These are phyloP conservation scores for Proisotoma minuta DNA, from an alignment of 2,888 invertebrate genomes.

Conservation along the genomic window DNA sequence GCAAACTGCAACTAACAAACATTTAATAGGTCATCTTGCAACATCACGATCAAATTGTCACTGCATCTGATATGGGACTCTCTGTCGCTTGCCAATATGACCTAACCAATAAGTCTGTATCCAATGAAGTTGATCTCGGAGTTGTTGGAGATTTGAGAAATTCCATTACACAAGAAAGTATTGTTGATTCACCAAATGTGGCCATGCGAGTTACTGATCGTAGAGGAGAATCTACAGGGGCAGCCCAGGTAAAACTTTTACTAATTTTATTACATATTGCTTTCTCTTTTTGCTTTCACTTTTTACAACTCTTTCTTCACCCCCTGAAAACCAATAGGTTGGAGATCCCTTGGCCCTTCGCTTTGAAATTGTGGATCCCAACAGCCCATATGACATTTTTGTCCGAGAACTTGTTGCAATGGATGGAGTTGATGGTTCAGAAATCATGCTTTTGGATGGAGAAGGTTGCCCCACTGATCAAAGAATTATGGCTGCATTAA, in stretches of 20 bases:
- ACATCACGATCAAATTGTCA: conserved; percentile 92
- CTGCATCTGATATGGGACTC: conserved; percentile 85
- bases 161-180: conserved; percentile 78
- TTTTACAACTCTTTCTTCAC: not conserved
- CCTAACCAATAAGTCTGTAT: conserved; percentile 86
- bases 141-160: conserved; percentile 83
- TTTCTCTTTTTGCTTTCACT: not conserved
- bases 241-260: conserved; percentile 44
- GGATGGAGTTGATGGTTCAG: conserved; percentile 88
- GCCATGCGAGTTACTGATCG: conserved; percentile 63
- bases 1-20: not conserved
- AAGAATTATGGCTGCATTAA: conserved; percentile 87
- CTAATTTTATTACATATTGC: too few species aligned
- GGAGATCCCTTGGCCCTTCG: conserved; percentile 69
- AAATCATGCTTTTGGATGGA: conserved; percentile 85
- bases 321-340: conserved; percentile 10
- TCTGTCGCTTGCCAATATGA: conserved; percentile 93
- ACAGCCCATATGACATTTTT: conserved; percentile 92
- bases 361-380: conserved; percentile 86
- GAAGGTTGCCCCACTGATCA: conserved; percentile 90
- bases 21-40: conserved; percentile 59
- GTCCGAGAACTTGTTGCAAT: conserved; percentile 89
- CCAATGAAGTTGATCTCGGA: conserved; percentile 71
- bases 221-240: conserved; percentile 47
- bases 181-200: conserved; percentile 90